phyloP scores from a whole-genome alignment of 2,888 invertebrate genomes.

The Zootermopsis nevadensis region DNA sequence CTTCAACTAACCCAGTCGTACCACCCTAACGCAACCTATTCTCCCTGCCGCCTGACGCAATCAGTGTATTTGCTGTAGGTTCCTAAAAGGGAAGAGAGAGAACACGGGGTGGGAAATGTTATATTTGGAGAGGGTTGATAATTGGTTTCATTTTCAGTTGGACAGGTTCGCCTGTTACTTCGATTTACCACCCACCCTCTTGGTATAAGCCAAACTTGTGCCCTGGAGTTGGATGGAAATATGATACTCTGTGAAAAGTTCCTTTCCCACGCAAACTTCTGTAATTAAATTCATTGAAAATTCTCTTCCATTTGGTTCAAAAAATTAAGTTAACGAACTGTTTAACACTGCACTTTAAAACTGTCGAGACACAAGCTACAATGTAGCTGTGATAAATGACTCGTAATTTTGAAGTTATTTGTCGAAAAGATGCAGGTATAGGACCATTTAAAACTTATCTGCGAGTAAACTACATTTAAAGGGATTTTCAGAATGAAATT shows the following conservation, averaged over 20 bases:
- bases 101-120: not conserved
- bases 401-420: not conserved
- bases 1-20: not conserved
- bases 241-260: slow-evolving; percentile 1
- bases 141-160: slow-evolving; percentile 49
- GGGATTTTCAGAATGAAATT: too few relatives aligned
- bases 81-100: not conserved
- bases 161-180: slow-evolving; percentile 41
- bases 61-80: not conserved
- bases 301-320: slow-evolving; percentile 1
- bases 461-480: too few relatives aligned
- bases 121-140: slow-evolving; percentile 8
- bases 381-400: not conserved
- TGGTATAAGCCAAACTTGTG: slow-evolving; percentile 19
- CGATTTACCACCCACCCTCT: slow-evolving; percentile 9
- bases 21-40: not conserved
- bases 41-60: not conserved
- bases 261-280: slow-evolving; percentile 4
- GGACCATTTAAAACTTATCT: not conserved
- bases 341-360: not conserved
- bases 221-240: not conserved
- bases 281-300: slow-evolving; percentile 23
- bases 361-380: not conserved
- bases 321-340: slow-evolving; percentile 17
- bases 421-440: not conserved